These are phyloP conservation scores for Aegithalos caudatus DNA, from an alignment of 2,113 vertebrate species.

Conservation along the genomic window DNA sequence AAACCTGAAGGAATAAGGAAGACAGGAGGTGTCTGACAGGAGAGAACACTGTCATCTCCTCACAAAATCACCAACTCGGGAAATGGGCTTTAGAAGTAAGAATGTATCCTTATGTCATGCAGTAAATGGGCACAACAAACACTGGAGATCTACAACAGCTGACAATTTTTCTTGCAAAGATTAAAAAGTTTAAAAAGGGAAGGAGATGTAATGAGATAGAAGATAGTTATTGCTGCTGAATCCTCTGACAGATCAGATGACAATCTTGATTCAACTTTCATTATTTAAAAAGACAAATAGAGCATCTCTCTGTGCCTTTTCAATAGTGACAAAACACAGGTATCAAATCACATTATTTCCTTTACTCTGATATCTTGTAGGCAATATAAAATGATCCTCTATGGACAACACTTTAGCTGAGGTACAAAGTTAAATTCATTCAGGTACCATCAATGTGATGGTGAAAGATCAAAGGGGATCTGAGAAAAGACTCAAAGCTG, in stretches of 20 bases:
- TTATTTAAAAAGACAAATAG: conserved; percentile 43
- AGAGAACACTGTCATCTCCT: background rate
- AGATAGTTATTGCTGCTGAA: conserved; percentile 16
- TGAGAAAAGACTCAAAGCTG: background rate
- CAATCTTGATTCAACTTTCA: background rate
- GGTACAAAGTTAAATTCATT: background rate
- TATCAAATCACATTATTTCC: conserved; percentile 39
- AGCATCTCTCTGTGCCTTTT: background rate
- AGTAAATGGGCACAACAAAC: background rate
- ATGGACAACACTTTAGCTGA: background rate
- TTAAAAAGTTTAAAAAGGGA: background rate
- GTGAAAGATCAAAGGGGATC: background rate
- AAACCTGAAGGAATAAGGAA: background rate
- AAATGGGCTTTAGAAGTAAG: background rate
- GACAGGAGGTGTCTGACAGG: background rate
- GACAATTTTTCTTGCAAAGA: conserved; percentile 1
- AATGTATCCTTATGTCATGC: background rate
- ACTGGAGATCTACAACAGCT: background rate
- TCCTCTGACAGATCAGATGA: conserved; percentile 21
- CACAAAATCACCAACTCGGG: background rate
- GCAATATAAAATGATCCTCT: background rate
- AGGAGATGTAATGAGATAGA: conserved; percentile 4
- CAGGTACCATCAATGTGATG: background rate
- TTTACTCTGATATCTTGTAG: conserved; percentile 3
- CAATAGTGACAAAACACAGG: background rate